Base-by-base conservation (phyloP, 2,113 vertebrate genomes). In the Callipepla squamata region DNA sequence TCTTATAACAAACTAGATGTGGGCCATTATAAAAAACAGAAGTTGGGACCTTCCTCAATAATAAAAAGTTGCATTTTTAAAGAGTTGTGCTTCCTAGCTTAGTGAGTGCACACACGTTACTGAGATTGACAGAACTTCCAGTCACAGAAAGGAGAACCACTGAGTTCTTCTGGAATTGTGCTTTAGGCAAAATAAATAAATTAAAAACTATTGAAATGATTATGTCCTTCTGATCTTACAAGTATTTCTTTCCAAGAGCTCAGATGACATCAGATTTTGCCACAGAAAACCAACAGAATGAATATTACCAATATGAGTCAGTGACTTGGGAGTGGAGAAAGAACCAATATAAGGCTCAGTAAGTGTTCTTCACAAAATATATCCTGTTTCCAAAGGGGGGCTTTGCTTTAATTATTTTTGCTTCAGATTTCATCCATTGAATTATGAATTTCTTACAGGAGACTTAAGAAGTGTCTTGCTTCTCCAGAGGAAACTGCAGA, bases 331-430 rank as follows among this genome's bases (percentile, higher is more conserved):
- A 93, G 38, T 59, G 15, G 17, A 95, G 75, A 45, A 72, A 80
- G 57, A 82, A 58, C 18, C 36, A 87, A 84, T 87, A 80, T 48
- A 91, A 92, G 47, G 85, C 66, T 94, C 76, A 90, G 36, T 87
- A 77, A 86, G 15, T 79, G 53, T 87, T 96, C 78, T 83, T 96
- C 63, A 69, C 51, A 96, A 92, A 94, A 93, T 61, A 91, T 38
- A 48, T 14, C 47, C 81, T 32, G 13, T 68, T 96, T 94, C 36
- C 70, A 94, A 93, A 92, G 62, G 59, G 85, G 6, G 70, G 36
- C 79, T 94, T 94, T 5, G 48, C 80, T 96, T 96, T 81, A 97
- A 94, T 92, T 96, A 83, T 89, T 92, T 96, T 95, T 94, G 50
- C 62, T 79, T 82, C 58, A 95, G 50, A 92, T 88, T 97, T 96